Evolutionary conservation across 2,113 vertebrate species (phyloP), one percentile per base, ranked within the genome.

Genomic region (Pitta sordida): DNA sequence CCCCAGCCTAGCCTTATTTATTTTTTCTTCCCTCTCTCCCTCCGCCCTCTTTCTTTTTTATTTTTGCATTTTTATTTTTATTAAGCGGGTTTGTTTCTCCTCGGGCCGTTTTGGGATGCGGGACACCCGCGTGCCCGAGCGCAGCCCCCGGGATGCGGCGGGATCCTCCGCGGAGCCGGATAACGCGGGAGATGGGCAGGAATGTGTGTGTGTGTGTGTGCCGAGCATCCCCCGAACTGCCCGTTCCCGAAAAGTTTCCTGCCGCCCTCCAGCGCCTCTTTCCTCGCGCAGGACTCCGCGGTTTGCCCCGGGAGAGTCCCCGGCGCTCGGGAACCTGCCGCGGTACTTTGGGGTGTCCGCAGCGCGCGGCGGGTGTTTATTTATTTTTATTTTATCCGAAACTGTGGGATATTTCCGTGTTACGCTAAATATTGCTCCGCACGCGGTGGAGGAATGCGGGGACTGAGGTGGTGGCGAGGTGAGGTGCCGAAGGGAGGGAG

Each of bases 361-460:
- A 3, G 87, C 62, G 15, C 46, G 15, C 29, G 16, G 29, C 22
- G 3, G 19, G 17, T 5, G 34, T 5, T 16, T 10, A 10, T 32
- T 10, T 12, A 1, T 7, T 21, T 91, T 6, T 41, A 91, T 79
- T 76, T 83, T 26, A 2, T 11, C 11, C 2, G 3, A 19, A 88
- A 10, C 30, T 6, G 29, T 3, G 41, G 36, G 51, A 23, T 27
- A 8, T 1, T 32, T 14, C 29, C 13, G 26, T 20, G 3, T 26
- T 32, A 0, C 0, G 68, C 59, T 22, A 2, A 53, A 1, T 29
- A 2, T 32, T 15, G 8, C 37, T 49, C 11, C 11, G 73, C 26
- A 5, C 17, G 64, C 36, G 3, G 68, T 4, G 53, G 48, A 69
- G 52, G 34, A 22, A 62, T 27, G 15, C 18, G 46, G 83, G 70